A percentile compares a stretch with the other conserved stretches of the same genome.
phyloP scores from a whole-genome alignment of 2,113 vertebrate species.

The Sphyrna mokarran region DNA sequence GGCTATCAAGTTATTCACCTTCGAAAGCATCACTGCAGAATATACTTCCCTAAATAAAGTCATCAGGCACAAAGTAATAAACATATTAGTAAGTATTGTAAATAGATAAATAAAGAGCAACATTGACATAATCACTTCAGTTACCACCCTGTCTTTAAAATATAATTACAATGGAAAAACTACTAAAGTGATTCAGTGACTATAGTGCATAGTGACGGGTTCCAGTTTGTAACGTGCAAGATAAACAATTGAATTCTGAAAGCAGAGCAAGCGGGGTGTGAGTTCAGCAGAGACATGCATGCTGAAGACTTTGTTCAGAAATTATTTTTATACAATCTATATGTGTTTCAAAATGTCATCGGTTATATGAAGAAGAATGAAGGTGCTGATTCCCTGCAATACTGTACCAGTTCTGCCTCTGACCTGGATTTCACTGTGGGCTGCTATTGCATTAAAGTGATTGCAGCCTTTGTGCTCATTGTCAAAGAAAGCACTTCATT shows the following conservation, averaged over 20 bases:
- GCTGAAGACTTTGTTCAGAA: neutral
- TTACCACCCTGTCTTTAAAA: neutral
- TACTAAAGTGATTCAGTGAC: neutral
- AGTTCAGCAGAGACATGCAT: neutral
- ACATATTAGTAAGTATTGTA: neutral
- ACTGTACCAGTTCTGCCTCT: neutral
- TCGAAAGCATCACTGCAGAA: neutral
- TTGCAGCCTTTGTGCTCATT: neutral
- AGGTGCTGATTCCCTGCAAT: too few species aligned
- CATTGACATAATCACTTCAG: neutral
- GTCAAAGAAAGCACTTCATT: neutral
- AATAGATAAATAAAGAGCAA: conserved; percentile 1
- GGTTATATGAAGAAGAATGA: too few species aligned
- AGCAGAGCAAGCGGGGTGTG: neutral
- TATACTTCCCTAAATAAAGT: neutral
- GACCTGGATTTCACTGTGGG: neutral
- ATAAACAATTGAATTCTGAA: neutral
- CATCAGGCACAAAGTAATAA: neutral
- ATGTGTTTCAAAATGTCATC: neutral
- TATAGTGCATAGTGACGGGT: neutral
- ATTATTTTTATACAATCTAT: neutral
- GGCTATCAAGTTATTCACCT: neutral
- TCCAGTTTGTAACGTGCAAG: neutral
- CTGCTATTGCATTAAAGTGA: neutral
- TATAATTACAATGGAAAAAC: neutral